phyloP scores from a whole-genome alignment of 2,113 vertebrate species.

The Chamaetylas fuelleborni region DNA sequence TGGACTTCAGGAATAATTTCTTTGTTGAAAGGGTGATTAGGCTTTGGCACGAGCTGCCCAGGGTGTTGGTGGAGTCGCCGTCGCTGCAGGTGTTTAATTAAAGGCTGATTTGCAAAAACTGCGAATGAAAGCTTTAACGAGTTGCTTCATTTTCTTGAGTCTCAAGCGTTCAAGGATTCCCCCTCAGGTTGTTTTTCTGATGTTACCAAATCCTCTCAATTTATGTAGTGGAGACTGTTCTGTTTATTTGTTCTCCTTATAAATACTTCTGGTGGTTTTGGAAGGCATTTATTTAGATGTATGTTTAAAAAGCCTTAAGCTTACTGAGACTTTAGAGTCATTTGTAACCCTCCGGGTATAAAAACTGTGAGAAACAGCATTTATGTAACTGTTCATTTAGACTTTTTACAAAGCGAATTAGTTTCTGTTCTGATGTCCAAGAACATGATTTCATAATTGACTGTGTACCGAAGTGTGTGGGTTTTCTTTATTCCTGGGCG shows the following conservation, averaged over 20 bases:
- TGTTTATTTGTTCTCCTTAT: not conserved
- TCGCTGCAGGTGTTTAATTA: not conserved
- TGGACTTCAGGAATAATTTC: accelerated
- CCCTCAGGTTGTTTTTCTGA: not conserved
- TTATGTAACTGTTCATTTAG: not conserved
- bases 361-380: not conserved
- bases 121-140: not conserved
- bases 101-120: not conserved
- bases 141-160: not conserved
- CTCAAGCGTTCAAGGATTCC: not conserved
- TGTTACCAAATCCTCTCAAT: not conserved
- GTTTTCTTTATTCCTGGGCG: not conserved
- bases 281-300: not conserved
- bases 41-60: not conserved
- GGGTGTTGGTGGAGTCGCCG: not conserved
- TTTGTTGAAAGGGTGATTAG: accelerated
- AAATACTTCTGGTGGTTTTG: not conserved
- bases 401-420: not conserved
- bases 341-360: not conserved
- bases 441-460: not conserved
- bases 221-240: not conserved
- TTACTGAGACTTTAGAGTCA: not conserved
- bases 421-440: not conserved
- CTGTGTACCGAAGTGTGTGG: accelerated
- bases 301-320: not conserved